Evolutionary conservation across 2,113 vertebrate genomes (phyloP).

Genomic region (Desmodus rotundus): DNA sequence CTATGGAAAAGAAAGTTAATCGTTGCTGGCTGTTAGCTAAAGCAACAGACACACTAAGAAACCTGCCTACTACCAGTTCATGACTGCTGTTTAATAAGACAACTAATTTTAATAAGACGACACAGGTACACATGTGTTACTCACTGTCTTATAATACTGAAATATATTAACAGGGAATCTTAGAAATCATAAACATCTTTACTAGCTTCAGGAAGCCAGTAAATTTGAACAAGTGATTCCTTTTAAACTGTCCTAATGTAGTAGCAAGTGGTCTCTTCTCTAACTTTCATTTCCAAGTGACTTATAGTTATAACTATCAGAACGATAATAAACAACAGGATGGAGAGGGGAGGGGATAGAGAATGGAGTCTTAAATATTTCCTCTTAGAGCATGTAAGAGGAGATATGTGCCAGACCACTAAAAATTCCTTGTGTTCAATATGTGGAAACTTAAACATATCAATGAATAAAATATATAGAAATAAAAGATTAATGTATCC

Average conservation of each 20-base stretch:
- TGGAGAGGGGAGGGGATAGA: background rate
- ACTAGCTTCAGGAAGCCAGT: slow-evolving; percentile 65
- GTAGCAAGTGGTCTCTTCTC: slow-evolving; percentile 44
- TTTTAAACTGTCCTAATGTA: slow-evolving; percentile 46
- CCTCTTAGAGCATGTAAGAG: background rate
- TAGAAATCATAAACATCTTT: slow-evolving; percentile 50
- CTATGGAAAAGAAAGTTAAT: slow-evolving; percentile 23
- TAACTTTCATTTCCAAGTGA: slow-evolving; percentile 45
- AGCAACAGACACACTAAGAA: background rate
- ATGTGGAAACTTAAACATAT: background rate
- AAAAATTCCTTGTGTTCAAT: background rate
- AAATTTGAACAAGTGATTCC: slow-evolving; percentile 55
- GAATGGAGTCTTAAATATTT: background rate
- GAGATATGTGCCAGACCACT: background rate
- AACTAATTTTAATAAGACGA: background rate
- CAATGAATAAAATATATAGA: background rate
- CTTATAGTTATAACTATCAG: slow-evolving; percentile 30
- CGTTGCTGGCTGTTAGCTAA: background rate
- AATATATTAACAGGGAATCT: slow-evolving; percentile 49
- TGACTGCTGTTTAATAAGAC: background rate
- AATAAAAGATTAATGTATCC: background rate
- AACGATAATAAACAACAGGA: slow-evolving; percentile 32
- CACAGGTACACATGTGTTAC: background rate
- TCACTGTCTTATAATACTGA: slow-evolving; percentile 32
- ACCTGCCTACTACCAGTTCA: background rate